Percentiles rank a stretch among this genome's conserved stretches.
phyloP scores from a whole-genome alignment of 2,888 invertebrate species.

The Pristionchus maxplancki region DNA sequence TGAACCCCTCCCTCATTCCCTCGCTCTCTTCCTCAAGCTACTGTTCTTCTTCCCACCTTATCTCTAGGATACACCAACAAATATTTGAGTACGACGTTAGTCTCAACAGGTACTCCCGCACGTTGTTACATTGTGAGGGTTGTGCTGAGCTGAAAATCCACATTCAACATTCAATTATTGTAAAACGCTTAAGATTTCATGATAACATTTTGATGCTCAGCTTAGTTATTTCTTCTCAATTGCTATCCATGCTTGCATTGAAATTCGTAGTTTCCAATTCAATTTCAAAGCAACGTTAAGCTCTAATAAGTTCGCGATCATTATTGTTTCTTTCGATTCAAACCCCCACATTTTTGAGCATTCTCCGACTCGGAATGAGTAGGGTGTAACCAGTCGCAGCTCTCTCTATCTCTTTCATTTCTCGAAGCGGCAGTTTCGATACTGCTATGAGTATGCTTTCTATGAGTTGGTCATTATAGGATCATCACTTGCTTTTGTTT shows the following conservation, averaged over 20 bases:
- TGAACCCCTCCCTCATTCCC: slow-evolving; percentile 19
- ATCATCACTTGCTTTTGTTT: too few relatives aligned
- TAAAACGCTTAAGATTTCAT: too few relatives aligned
- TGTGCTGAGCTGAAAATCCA: neutral
- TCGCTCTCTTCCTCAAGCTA: slow-evolving; percentile 52
- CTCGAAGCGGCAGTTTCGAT: slow-evolving; percentile 50
- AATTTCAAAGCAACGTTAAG: too few relatives aligned
- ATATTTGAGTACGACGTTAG: slow-evolving; percentile 28
- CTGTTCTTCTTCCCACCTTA: slow-evolving; percentile 40
- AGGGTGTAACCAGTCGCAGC: slow-evolving; percentile 51
- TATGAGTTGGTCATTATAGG: neutral
- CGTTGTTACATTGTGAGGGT: slow-evolving; percentile 25
- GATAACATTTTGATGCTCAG: too few relatives aligned
- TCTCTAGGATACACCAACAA: slow-evolving; percentile 50
- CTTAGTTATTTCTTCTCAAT: too few relatives aligned
- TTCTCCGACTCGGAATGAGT: slow-evolving; percentile 13
- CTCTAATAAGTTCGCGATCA: too few relatives aligned
- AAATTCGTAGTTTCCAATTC: too few relatives aligned
- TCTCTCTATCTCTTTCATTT: slow-evolving; percentile 54
- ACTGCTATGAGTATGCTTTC: neutral
- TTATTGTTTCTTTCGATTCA: slow-evolving; percentile 7
- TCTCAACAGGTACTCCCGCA: slow-evolving; percentile 35
- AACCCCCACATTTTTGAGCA: slow-evolving; percentile 40
- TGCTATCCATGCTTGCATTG: too few relatives aligned
- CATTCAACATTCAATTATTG: too few relatives aligned